Evolutionary conservation across 2,797 vertebrate species (phyloP).

Genomic region (Botia kubotai): DNA sequence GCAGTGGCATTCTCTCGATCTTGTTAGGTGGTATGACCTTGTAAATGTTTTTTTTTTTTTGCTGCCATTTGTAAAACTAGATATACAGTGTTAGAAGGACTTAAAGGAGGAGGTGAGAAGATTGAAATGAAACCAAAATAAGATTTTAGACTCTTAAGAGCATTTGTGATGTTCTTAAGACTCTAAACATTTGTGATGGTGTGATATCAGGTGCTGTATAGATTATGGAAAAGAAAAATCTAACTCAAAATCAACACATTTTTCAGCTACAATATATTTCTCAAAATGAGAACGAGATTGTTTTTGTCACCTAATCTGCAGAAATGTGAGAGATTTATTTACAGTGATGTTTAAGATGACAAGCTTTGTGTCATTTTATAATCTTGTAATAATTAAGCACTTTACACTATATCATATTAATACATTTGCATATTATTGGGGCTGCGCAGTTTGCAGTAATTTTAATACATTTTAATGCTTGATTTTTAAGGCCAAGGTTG

Average conservation of each 20-base stretch:
- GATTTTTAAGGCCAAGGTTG: neutral
- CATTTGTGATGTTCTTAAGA: neutral
- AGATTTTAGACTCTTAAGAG: neutral
- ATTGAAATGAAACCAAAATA: neutral
- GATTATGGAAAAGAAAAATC: slow-evolving; percentile 5
- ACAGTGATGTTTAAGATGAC: slow-evolving; percentile 9
- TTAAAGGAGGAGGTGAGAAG: neutral
- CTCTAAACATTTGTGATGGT: neutral
- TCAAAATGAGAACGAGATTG: neutral
- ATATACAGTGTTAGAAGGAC: neutral
- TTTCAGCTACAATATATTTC: slow-evolving; percentile 7
- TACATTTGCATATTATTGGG: neutral
- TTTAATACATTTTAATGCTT: neutral
- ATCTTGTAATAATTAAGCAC: neutral
- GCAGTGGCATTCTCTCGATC: slow-evolving; percentile 26
- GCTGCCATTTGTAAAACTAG: neutral
- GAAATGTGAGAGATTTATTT: slow-evolving; percentile 14
- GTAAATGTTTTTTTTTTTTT: neutral
- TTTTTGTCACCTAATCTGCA: neutral
- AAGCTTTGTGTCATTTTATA: neutral
- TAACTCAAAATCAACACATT: neutral
- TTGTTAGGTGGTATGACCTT: slow-evolving; percentile 22
- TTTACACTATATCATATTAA: neutral
- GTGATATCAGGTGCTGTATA: neutral
- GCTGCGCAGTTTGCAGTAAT: neutral